Evolutionary conservation across 2,113 vertebrate genomes (phyloP), one percentile per base, ranked within the genome.

Genomic region (Leuciscus idus): DNA sequence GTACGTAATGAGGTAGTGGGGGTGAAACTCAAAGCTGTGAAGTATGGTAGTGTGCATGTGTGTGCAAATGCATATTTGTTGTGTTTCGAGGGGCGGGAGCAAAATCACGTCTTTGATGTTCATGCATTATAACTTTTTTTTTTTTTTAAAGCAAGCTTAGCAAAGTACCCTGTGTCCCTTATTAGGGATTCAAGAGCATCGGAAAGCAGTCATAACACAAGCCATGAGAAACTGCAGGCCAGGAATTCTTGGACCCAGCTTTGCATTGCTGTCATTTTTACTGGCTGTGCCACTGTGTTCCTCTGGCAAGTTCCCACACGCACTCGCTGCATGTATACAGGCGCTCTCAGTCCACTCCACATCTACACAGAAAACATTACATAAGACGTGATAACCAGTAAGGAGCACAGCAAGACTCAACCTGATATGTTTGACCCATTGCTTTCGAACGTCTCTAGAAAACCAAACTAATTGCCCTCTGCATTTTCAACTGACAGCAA

Each of bases 371-470:
- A 84, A 74, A 66, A 78, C 52, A 72, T 89, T 84, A 88, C 84
- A 33, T 88, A 89, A 88, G 81, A 64, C 76, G 84, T 85, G 75
- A 87, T 21, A 52, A 80, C 77, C 84, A 48, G 80, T 66, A 57
- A 88, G 85, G 55, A 61, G 62, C 33, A 61, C 23, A 36, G 26
- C 61, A 30, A 77, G 76, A 86, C 86, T 55, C 39, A 43, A 87
- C 87, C 52, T 17, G 30, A 74, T 52, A 70, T 2, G 5, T 36
- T 52, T 21, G 46, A 55, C 75, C 74, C 1, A 2, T 26, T 0
- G 74, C 70, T 30, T 61, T 62, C 26, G 2, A 62, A 33, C 62
- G 52, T 72, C 52, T 26, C 12, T 33, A n/a, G 30, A 81, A 73
- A 83, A 84, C 11, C 36, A 66, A 85, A 83, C 50, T 64, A 87